Evolutionary conservation across 2,113 vertebrate genomes (phyloP), one percentile per base, ranked within the genome.

Genomic region (Tamias sibiricus): DNA sequence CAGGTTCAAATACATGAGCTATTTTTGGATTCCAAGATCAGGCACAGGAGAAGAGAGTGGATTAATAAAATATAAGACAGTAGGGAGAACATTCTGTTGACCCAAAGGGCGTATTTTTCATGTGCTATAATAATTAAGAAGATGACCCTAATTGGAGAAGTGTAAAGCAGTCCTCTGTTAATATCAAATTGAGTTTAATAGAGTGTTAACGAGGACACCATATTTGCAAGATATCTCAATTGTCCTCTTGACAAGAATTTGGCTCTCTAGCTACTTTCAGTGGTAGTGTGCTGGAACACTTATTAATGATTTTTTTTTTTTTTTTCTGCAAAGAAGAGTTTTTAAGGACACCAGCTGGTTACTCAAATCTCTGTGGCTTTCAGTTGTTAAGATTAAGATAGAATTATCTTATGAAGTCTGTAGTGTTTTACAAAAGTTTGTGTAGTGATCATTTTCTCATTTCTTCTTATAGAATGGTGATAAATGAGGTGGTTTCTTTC

Each of bases 51-150:
- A 93, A 69, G 85, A 86, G 79, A 88, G 6, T 85, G 14, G 54
- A 96, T 96, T 94, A 77, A 92, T 90, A 82, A 93, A 94, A 94
- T 52, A 86, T 89, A 93, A 95, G 72, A 72, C 96, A 89, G 42
- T 42, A 81, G 26, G 17, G 10, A 88, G 40, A 96, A 79, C 22
- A 88, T 94, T 96, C 62, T 83, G 19, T 94, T 88, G 72, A 96
- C 54, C 37, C 72, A 85, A 62, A 83, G 47, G 1, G 17, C 37
- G 3, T 68, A 68, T 76, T 81, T 90, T 47, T 42, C 72, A 87
- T 69, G 6, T 93, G 49, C 64, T 85, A 4, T 86, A 75, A 94
- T 92, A 92, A 91, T 95, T 92, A 79, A 26, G 49, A 96, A 85
- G 81, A 86, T 82, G 74, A 79, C 54, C 74, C 59, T 82, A 92